Base-by-base conservation (phyloP, 2,888 invertebrate genomes). In the Dolomedes plantarius region DNA sequence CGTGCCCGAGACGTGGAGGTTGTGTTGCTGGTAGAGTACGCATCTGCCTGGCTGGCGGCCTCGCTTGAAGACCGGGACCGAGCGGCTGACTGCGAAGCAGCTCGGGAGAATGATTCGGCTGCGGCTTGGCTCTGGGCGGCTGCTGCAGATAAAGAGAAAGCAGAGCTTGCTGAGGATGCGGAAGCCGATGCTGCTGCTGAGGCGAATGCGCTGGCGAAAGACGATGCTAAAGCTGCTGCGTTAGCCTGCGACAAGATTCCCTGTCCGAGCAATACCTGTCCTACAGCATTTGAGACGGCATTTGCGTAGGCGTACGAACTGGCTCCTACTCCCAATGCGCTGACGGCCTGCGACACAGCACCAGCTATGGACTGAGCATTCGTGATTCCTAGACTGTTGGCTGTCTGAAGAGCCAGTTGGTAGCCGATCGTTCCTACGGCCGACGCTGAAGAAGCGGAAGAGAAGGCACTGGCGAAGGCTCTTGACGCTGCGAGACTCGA, bases 381-480 rank as follows among this genome's bases (percentile, higher is more conserved):
- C 23, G 13, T 9, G 46, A 76, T 29, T 46, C 67, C 76, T 6
- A 67, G 67, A 7, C 46, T 13, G 0, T 46, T n/a, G 0, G 76
- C 76, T 0, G 50, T n/a, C 7, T 7, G 7, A n/a, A 67, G 36
- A 27, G 41, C 76, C 5, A 46, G 1, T 46, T 16, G 29, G n/a
- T 76, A 76, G 11, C n/a, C 76, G 13, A 76, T 2, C 11, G 11
- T 75, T n/a, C 41, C 16, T 9, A 27, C n/a, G 11, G 46, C 31
- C 3, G 76, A 27, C 28, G 31, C 41, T 1, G 76, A 76, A 41
- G 46, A 29, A 9, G 67, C 76, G 1, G 76, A 67, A n/a, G 76
- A 28, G 67, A 76, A 67, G 9, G 67, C 67, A 11, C 32, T 67
- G 11, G 46, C n/a, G 67, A 67, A 31, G n/a, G 76, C n/a, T 13